Base-by-base conservation (phyloP, 1,140 invertebrate genomes). In the Charaxes varanes region DNA sequence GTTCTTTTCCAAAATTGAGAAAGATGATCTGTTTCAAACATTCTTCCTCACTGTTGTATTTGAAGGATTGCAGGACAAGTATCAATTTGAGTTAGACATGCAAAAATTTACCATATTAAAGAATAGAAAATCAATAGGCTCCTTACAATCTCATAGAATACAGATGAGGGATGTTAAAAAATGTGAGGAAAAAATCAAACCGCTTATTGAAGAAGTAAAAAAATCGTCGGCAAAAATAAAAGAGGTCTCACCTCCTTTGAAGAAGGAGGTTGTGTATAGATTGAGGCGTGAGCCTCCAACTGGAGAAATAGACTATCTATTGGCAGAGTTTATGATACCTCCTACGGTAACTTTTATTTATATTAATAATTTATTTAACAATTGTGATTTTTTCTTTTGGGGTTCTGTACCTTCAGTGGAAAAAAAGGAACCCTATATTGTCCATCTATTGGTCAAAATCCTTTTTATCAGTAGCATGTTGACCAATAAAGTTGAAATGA, bases 11-110 rank as follows among this genome's bases (percentile, higher is more conserved):
- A 92, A 92, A 85, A 86, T 91, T 24, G 79, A 90, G 57, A 87
- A 81, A 4, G 90, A 88, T 56, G 81, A 90, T 44, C 59, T 92
- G 0, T 94, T 94, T 46, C 87, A 89, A 53, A 87, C 88, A 43
- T 95, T 95, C 67, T 90, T 95, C 42, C 59, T 94, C 1, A 89
- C 90, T 22, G 86, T 94, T 5, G 87, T 90, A 1, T 87, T 93
- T 72, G 93, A 94, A 68, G 93, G 78, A 0, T 51, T 82, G 4
- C 78, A 82, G 23, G 86, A 91, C 48, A 96, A 95, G 81, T 92
- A 92, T 62, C 88, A 89, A 37, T 79, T 92, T 36, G 79, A 87
- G 54, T 69, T 93, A 10, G 87, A 89, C 16, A 86, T 87, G 56
- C 83, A 87, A 52, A 90, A 87, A 22, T 86, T 80, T 17, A 86